These are phyloP conservation scores for Cepaea hortensis DNA, from an alignment of 2,888 invertebrate species.

Conservation along the genomic window DNA sequence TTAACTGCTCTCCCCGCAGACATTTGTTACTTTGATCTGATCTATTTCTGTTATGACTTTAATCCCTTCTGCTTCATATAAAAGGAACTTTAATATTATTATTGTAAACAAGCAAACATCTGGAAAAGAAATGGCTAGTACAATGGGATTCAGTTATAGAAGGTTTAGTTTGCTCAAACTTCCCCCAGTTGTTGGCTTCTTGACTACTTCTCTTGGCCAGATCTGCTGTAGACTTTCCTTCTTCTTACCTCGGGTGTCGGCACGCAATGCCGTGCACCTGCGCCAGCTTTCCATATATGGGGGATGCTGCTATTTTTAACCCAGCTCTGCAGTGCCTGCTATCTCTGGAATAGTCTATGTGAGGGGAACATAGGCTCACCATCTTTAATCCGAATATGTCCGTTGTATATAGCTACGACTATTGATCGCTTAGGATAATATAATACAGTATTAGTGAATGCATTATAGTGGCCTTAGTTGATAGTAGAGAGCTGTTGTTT, in stretches of 20 bases:
- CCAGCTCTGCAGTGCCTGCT: conserved; percentile 48
- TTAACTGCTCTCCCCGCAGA: too few relatives aligned
- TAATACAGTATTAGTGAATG: neutral
- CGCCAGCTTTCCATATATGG: conserved; percentile 51
- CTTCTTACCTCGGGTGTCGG: neutral
- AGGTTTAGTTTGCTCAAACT: neutral
- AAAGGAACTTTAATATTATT: too few relatives aligned
- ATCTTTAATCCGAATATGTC: neutral
- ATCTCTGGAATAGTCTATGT: conserved; percentile 40
- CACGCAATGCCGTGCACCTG: conserved; percentile 26
- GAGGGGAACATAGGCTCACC: neutral
- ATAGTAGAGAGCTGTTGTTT: too few relatives aligned
- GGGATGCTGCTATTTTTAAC: conserved; percentile 48
- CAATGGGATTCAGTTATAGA: too few relatives aligned
- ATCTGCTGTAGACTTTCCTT: neutral
- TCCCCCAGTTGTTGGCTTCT: neutral
- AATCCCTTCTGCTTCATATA: too few relatives aligned
- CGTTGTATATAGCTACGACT: neutral
- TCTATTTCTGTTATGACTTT: too few relatives aligned
- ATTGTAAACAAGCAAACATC: too few relatives aligned
- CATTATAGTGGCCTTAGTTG: neutral
- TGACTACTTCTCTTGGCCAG: neutral
- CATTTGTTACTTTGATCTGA: too few relatives aligned
- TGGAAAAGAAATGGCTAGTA: too few relatives aligned
- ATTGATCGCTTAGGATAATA: neutral